Percentiles rank a stretch among this genome's conserved stretches.
Evolutionary conservation across 1,140 invertebrate genomes (phyloP).

Genomic region (Drosophila parvula): DNA sequence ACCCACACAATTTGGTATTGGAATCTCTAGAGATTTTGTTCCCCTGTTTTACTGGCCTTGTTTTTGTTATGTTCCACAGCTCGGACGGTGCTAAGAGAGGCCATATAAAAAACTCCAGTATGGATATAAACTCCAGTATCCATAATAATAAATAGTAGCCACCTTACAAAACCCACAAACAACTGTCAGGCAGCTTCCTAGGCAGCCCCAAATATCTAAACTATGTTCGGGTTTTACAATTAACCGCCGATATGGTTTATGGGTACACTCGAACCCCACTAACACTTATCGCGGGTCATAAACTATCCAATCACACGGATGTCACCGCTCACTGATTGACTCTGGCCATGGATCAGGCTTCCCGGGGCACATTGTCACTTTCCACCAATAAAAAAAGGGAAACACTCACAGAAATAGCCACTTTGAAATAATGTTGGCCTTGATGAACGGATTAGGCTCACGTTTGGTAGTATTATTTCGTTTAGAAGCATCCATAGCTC

Average conservation of each 20-base stretch:
- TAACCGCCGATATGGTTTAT: slow-evolving; percentile 16
- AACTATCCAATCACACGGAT: slow-evolving; percentile 11
- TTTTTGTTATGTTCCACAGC: too few species aligned
- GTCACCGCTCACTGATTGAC: slow-evolving; percentile 23
- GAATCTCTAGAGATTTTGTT: too few species aligned
- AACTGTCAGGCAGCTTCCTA: neutral
- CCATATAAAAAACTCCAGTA: too few species aligned
- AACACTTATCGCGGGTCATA: slow-evolving; percentile 16
- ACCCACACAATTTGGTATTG: too few species aligned
- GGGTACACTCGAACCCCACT: neutral
- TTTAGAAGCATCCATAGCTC: slow-evolving; percentile 57
- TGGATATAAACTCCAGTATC: neutral
- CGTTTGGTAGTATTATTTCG: slow-evolving; percentile 38
- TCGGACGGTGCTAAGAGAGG: too few species aligned
- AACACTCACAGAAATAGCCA: slow-evolving; percentile 71
- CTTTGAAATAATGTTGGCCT: slow-evolving; percentile 65
- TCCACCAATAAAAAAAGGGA: neutral
- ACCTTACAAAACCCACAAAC: neutral
- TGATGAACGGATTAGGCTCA: slow-evolving; percentile 60
- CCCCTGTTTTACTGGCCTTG: too few species aligned
- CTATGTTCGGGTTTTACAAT: neutral
- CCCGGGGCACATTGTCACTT: slow-evolving; percentile 8
- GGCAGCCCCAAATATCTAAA: slow-evolving; percentile 1
- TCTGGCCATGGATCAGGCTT: slow-evolving; percentile 11
- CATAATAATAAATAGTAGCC: too few species aligned